Conservation (phyloP, 2,797 vertebrate species). For the Phoeniculus purpureus region DNA sequence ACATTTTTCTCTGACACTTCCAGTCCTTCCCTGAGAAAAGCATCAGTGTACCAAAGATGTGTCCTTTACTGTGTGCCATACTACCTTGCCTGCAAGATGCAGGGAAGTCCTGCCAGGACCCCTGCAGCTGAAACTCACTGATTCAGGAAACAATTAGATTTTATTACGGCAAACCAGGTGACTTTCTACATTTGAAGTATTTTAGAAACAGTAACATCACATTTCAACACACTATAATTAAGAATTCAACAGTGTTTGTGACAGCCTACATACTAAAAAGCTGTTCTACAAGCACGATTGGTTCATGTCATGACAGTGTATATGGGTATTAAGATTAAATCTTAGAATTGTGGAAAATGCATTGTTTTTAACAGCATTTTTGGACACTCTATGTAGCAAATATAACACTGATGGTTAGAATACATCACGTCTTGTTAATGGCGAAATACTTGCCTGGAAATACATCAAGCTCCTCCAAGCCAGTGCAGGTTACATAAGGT, state of each 20-base stretch:
- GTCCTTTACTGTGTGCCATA: neutral
- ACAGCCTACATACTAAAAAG: neutral
- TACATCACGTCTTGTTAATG: neutral
- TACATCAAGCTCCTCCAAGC: conserved; percentile 60
- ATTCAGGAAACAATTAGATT: neutral
- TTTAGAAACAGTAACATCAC: neutral
- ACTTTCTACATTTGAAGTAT: neutral
- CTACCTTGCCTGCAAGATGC: neutral
- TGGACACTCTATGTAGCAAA: neutral
- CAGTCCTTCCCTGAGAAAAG: neutral
- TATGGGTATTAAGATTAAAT: neutral
- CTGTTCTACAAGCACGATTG: neutral
- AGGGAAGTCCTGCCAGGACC: neutral
- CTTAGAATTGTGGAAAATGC: neutral
- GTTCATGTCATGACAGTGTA: neutral
- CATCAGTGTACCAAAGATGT: neutral
- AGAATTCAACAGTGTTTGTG: neutral
- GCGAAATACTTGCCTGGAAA: conserved; percentile 77
- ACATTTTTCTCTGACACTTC: neutral
- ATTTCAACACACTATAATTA: neutral
- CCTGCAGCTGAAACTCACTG: neutral
- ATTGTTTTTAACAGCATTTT: neutral
- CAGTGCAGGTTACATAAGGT: conserved; percentile 47
- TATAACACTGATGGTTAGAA: neutral
- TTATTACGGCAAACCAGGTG: neutral